Base-by-base conservation (phyloP, 2,113 vertebrate genomes). In the Astatotilapia flaviijosephi region DNA sequence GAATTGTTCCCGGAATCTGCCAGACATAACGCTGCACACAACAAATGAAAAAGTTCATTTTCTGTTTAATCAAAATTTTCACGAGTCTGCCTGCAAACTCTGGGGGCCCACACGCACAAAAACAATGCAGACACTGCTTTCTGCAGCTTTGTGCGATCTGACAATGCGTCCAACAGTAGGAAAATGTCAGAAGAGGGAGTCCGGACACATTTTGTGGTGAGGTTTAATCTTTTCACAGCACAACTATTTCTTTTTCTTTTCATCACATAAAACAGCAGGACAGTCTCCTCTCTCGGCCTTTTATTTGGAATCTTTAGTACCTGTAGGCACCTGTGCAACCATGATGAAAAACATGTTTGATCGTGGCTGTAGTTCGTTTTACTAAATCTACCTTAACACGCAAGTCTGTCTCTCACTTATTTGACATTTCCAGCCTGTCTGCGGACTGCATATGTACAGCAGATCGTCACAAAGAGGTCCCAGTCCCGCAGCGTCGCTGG, bases 41-140 rank as follows among this genome's bases (percentile, higher is more conserved):
- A 47, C 70, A 53, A 68, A 84, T 26, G 83, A 86, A 89, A 85
- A 87, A 91, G 88, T 89, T 88, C 68, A 68, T 79, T 81, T 90
- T 88, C 77, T 88, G 90, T 93, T 88, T 87, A 92, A 93, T 92
- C 87, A 83, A 82, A 91, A 37, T 53, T 82, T 89, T 89, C 77
- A 77, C 65, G n/a, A 86, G 86, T 91, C 84, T 86, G 83, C 35
- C 77, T 68, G 79, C 47, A 51, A 88, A 85, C 92, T 86, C 90
- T 42, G 14, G 7, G 83, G 86, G 85, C 54, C 65, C 42, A 33
- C 62, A 40, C 33, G 23, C 60, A 80, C n/a, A 80, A 86, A 83
- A 84, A 88, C 73, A 86, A 91, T 73, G 86, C 40, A 87, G 51
- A 33, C 33, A 10, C 47, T 42, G 42, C 54, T 88, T 86, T 79